Conservation (phyloP, 1,140 invertebrate species). For the Cydia amplana region DNA sequence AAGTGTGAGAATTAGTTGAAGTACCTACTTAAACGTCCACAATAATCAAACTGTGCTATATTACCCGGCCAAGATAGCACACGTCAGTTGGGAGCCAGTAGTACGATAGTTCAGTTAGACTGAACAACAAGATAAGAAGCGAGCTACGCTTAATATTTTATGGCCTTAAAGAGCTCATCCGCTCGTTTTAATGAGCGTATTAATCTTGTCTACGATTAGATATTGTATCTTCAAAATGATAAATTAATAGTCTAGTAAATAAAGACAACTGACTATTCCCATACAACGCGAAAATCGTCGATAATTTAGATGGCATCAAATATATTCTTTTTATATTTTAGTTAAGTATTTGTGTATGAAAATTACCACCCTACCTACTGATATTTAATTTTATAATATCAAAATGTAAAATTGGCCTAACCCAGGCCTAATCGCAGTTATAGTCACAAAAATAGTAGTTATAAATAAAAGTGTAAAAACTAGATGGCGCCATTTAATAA, state of each 20-base stretch:
- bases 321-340: no score
- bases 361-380: no score
- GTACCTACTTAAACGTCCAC: not conserved
- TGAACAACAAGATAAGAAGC: constrained; percentile 29
- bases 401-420: no score
- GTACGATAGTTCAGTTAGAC: not conserved
- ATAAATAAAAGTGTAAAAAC: no score
- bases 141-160: constrained; percentile 29
- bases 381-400: no score
- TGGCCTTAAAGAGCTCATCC: constrained; percentile 24
- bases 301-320: no score
- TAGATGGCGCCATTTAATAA: no score
- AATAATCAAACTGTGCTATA: not conserved
- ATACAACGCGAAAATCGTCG: no score
- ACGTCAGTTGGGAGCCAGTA: not conserved
- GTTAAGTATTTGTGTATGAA: no score
- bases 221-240: constrained; percentile 12
- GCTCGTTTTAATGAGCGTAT: constrained; percentile 7
- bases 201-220: constrained; percentile 27
- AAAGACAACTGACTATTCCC: no score
- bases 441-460: no score
- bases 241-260: not conserved
- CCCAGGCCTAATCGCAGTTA: no score
- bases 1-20: not conserved
- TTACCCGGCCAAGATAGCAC: not conserved